Conservation (phyloP, 1,140 invertebrate genomes). For the Saxidomus purpurata region DNA sequence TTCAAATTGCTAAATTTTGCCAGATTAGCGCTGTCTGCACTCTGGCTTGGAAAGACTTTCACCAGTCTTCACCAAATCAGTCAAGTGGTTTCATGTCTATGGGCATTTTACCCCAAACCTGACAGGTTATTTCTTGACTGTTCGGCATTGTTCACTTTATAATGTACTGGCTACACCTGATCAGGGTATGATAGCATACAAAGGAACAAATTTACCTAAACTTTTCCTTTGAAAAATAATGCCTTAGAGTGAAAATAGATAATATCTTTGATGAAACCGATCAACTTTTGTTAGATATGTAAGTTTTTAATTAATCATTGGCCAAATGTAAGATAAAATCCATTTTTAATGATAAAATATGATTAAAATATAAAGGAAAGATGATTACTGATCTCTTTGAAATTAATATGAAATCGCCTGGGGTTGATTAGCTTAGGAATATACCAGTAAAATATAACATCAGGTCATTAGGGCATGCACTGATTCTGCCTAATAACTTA, state of each 20-base stretch:
- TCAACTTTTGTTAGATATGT: background rate
- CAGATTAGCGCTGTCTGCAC: too few species aligned
- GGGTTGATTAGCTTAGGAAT: background rate
- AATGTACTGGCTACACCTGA: too few species aligned
- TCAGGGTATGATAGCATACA: background rate
- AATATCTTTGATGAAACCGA: background rate
- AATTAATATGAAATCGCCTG: background rate
- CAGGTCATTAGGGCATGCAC: background rate
- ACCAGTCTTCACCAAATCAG: too few species aligned
- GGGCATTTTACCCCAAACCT: too few species aligned
- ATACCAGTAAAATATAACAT: background rate
- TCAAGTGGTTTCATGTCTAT: too few species aligned
- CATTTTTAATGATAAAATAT: background rate
- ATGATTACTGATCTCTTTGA: background rate
- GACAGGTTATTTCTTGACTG: too few species aligned
- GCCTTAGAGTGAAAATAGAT: background rate
- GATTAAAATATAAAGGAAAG: background rate
- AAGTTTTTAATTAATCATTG: background rate
- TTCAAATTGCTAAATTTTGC: too few species aligned
- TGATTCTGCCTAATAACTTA: too few species aligned
- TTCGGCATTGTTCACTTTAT: too few species aligned
- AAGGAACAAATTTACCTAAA: background rate
- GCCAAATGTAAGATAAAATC: background rate
- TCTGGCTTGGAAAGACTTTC: too few species aligned
- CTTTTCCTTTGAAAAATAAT: background rate